Conservation (phyloP, 2,797 vertebrate genomes). For the Hyperoplus immaculatus region DNA sequence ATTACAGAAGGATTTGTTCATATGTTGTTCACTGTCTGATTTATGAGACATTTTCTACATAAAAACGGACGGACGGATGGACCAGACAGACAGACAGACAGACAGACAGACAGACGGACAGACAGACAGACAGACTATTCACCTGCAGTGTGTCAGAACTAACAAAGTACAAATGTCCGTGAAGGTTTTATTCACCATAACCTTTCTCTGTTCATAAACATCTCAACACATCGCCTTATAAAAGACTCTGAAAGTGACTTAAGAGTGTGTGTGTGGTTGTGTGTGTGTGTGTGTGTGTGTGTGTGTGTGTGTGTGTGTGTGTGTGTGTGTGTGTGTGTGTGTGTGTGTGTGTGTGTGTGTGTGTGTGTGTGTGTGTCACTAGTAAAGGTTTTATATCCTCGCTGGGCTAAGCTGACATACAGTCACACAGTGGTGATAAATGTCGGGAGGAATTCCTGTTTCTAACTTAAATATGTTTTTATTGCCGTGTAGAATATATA, state of each 20-base stretch:
- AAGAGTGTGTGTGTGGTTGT: background rate
- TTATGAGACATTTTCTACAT: no score
- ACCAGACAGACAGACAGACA: no score
- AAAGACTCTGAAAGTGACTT: constrained; percentile 15
- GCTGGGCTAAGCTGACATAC: background rate
- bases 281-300: no score
- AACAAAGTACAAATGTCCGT: constrained; percentile 32
- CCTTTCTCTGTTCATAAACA: constrained; percentile 25
- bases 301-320: no score
- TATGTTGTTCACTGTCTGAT: no score
- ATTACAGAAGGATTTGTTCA: no score
- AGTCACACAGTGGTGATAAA: background rate
- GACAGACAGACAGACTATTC: no score
- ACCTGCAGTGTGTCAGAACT: background rate
- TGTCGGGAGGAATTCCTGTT: background rate
- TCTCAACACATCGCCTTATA: background rate
- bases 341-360: no score
- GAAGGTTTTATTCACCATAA: constrained; percentile 46
- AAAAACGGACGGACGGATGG: no score
- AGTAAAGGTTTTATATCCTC: constrained; percentile 24
- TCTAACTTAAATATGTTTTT: constrained; percentile 12
- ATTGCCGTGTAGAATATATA: background rate
- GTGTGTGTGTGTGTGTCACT: background rate
- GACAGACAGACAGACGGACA: no score
- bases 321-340: no score